These are phyloP conservation scores for Microplitis deprimator DNA, from an alignment of 2,888 invertebrate genomes.

Conservation along the genomic window DNA sequence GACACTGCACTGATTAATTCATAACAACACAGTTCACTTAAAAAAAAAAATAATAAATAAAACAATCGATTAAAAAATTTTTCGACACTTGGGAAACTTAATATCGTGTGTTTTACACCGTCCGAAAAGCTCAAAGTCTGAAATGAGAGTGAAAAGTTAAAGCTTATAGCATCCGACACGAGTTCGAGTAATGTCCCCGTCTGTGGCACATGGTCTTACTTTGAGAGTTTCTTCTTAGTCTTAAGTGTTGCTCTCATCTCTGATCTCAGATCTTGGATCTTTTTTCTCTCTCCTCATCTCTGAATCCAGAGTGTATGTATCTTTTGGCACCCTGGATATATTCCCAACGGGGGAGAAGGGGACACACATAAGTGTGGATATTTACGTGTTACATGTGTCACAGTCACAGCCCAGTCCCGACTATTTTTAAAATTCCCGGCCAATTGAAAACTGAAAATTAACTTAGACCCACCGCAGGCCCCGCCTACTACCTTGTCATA, in stretches of 20 bases:
- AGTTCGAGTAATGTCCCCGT: slow-evolving; percentile 53
- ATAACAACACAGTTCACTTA: too few species aligned
- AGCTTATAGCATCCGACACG: slow-evolving; percentile 41
- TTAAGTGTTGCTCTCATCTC: slow-evolving; percentile 9
- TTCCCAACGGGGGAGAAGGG: not conserved
- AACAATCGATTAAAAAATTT: too few species aligned
- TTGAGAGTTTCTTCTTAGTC: slow-evolving; percentile 16
- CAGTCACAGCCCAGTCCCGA: slow-evolving; percentile 61
- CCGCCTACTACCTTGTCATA: slow-evolving; percentile 61
- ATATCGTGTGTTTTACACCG: not conserved
- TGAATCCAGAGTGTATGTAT: not conserved
- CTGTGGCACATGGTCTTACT: slow-evolving; percentile 52
- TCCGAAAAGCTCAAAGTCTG: slow-evolving; percentile 55
- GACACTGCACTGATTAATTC: too few species aligned
- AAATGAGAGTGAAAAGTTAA: slow-evolving; percentile 64
- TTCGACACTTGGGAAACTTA: too few species aligned
- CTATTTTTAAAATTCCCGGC: slow-evolving; percentile 65
- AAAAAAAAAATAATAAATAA: too few species aligned
- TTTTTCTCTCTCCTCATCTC: slow-evolving; percentile 37
- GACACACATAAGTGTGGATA: slow-evolving; percentile 47
- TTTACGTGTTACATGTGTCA: slow-evolving; percentile 59
- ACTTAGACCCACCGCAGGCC: slow-evolving; percentile 54
- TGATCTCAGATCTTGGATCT: slow-evolving; percentile 11
- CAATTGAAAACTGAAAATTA: slow-evolving; percentile 61
- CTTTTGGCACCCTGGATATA: slow-evolving; percentile 26